Evolutionary conservation across 2,113 vertebrate species (phyloP).

Genomic region (Octodon degus): DNA sequence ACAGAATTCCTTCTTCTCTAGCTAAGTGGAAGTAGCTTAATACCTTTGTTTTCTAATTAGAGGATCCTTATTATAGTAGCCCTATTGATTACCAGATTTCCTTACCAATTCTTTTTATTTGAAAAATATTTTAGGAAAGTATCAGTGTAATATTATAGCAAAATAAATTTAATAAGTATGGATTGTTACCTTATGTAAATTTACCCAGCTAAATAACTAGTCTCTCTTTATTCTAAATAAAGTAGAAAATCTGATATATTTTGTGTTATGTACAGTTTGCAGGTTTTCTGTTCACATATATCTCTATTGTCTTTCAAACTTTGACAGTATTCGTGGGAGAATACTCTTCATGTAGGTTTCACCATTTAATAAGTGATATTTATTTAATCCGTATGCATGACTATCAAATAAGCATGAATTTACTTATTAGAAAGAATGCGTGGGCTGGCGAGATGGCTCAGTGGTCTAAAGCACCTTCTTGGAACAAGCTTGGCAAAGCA

Average conservation of each 20-base stretch:
- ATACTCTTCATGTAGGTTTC: neutral
- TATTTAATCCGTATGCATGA: neutral
- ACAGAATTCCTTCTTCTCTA: neutral
- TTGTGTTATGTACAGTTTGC: neutral
- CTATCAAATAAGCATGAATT: neutral
- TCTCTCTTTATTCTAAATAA: neutral
- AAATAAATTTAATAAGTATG: neutral
- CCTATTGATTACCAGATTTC: neutral
- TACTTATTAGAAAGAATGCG: neutral
- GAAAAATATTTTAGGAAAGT: neutral
- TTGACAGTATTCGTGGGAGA: neutral
- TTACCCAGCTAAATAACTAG: neutral
- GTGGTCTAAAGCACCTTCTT: too few relatives aligned
- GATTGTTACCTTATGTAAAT: neutral
- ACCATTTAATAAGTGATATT: neutral
- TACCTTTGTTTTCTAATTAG: slow-evolving; percentile 7
- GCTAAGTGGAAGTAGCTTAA: neutral
- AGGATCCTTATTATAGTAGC: neutral
- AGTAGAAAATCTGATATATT: slow-evolving; percentile 4
- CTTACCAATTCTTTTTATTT: neutral
- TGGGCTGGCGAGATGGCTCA: too few relatives aligned
- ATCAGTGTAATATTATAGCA: neutral
- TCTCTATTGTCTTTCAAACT: neutral
- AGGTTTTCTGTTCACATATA: neutral
- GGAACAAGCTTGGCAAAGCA: too few relatives aligned